These are phyloP conservation scores for Uromys caudimaculatus DNA, from an alignment of 2,797 vertebrate genomes.

Conservation along the genomic window DNA sequence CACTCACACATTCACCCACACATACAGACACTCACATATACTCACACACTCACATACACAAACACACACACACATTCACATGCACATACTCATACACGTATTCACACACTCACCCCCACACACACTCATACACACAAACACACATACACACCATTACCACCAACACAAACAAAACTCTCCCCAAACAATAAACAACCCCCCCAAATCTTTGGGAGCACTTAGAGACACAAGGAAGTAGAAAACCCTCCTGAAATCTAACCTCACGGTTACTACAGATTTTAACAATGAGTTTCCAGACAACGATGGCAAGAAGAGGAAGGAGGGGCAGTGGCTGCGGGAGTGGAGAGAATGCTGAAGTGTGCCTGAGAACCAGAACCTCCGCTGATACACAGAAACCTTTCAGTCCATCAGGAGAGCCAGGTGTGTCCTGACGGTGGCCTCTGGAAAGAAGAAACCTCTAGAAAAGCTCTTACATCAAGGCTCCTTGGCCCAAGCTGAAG, in stretches of 20 bases:
- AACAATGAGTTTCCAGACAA: constrained; percentile 16
- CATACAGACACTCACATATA: background rate
- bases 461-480: background rate
- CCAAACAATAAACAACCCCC: background rate
- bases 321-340: too few relatives aligned
- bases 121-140: background rate
- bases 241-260: background rate
- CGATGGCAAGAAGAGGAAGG: constrained; percentile 9
- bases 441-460: background rate
- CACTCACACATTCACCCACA: background rate
- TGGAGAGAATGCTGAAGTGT: background rate
- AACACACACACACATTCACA: background rate
- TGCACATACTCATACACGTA: background rate
- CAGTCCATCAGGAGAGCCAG: background rate
- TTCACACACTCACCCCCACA: background rate
- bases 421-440: background rate
- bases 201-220: background rate
- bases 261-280: background rate
- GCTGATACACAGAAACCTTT: background rate
- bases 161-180: background rate
- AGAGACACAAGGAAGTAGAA: background rate
- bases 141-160: background rate
- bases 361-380: background rate
- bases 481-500: background rate
- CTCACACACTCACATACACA: background rate